Conservation (phyloP, 2,888 invertebrate species). For the Eupithecia subumbrata region DNA sequence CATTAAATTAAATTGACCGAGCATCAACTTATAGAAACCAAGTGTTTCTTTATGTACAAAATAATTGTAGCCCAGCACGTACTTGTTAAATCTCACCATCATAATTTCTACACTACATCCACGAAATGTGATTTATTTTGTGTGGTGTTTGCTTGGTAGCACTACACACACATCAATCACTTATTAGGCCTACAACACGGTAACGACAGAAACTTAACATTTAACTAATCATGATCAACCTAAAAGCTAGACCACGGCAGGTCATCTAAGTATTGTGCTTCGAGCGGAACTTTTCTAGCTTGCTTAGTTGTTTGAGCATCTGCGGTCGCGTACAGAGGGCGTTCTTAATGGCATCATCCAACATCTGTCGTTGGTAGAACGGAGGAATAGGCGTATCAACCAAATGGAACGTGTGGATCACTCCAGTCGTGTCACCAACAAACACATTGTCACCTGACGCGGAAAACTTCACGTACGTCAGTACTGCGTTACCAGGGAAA, state of each 20-base stretch:
- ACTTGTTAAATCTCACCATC: neutral
- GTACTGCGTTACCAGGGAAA: slow-evolving; percentile 71
- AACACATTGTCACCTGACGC: slow-evolving; percentile 87
- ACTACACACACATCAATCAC: neutral
- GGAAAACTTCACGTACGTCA: slow-evolving; percentile 86
- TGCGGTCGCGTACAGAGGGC: slow-evolving; percentile 86
- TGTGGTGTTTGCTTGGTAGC: neutral
- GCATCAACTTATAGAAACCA: neutral
- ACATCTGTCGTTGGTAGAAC: slow-evolving; percentile 86
- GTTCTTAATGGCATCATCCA: slow-evolving; percentile 86
- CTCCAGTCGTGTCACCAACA: slow-evolving; percentile 87
- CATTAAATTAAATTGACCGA: neutral
- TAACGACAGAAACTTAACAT: neutral
- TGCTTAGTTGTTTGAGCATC: slow-evolving; percentile 85
- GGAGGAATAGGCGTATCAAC: slow-evolving; percentile 91
- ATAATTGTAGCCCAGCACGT: neutral
- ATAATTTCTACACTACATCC: neutral
- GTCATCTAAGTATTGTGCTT: slow-evolving; percentile 28
- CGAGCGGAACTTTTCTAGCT: slow-evolving; percentile 71
- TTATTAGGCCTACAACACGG: neutral
- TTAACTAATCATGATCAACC: neutral
- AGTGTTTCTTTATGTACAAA: neutral
- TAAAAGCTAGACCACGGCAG: neutral
- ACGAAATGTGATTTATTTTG: neutral
- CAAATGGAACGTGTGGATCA: slow-evolving; percentile 87